A percentile compares a stretch with the other conserved stretches of the same genome.
phyloP scores from a whole-genome alignment of 2,113 vertebrate genomes.

The Eurystomus gularis region DNA sequence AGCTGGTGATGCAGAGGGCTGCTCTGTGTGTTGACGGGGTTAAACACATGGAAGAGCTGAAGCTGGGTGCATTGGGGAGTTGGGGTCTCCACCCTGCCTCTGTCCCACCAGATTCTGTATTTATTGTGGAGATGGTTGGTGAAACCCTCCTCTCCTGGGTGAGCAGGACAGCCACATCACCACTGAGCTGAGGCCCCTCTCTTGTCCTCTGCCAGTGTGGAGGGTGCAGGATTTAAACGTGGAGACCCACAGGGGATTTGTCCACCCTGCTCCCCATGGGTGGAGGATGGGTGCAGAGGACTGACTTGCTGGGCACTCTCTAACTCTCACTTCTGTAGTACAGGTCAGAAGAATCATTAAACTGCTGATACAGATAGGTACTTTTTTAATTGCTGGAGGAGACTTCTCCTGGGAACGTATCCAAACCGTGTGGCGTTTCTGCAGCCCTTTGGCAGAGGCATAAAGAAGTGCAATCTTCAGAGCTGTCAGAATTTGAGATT shows the following conservation, averaged over 20 bases:
- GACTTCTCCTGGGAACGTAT: not conserved
- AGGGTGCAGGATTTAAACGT: not conserved
- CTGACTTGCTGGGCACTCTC: accelerated
- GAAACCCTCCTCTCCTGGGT: not conserved
- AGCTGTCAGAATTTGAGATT: not conserved
- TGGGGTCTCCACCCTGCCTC: not conserved
- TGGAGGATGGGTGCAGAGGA: not conserved
- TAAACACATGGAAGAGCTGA: not conserved
- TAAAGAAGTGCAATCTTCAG: not conserved
- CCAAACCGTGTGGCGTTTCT: not conserved
- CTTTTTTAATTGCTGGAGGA: not conserved
- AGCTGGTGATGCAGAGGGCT: not conserved
- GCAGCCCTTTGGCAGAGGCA: not conserved
- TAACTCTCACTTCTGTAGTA: not conserved
- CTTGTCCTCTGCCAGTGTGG: accelerated
- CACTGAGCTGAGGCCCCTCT: not conserved
- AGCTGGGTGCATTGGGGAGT: not conserved
- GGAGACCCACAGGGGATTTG: not conserved
- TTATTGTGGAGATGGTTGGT: not conserved
- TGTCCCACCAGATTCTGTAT: not conserved
- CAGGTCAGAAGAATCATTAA: not conserved
- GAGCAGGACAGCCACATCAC: not conserved
- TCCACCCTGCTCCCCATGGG: not conserved
- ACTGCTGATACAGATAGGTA: not conserved
- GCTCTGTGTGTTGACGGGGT: accelerated